These are phyloP conservation scores for Andrena bucephala DNA, from an alignment of 2,888 invertebrate genomes.

Conservation along the genomic window DNA sequence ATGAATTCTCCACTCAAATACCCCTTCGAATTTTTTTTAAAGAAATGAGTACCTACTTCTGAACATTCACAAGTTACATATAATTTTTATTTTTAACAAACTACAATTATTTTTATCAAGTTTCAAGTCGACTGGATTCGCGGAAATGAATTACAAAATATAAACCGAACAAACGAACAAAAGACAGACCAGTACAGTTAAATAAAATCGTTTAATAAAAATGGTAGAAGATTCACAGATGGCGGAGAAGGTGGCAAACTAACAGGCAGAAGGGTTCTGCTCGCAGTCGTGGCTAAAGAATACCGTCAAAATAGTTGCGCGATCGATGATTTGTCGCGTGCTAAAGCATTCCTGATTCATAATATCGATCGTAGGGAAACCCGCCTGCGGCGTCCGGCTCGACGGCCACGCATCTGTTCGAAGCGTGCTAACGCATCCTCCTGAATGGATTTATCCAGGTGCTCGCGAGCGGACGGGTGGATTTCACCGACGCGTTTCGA, in stretches of 20 bases:
- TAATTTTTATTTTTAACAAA: no score
- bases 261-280: neutral
- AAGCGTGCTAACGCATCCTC: slow-evolving; percentile 59
- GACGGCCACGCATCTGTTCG: slow-evolving; percentile 64
- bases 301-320: neutral
- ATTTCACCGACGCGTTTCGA: slow-evolving; percentile 63
- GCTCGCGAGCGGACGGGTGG: slow-evolving; percentile 53
- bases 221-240: no score
- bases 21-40: no score
- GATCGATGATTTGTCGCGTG: slow-evolving; percentile 22
- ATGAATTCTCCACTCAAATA: no score
- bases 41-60: no score
- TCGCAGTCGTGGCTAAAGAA: neutral
- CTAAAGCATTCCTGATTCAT: slow-evolving; percentile 45
- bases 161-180: no score
- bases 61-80: no score
- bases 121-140: no score
- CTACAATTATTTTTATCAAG: no score
- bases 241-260: neutral
- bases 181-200: no score
- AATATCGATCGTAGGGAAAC: slow-evolving; percentile 38
- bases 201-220: no score
- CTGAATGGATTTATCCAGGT: slow-evolving; percentile 71
- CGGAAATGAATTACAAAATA: no score
- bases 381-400: slow-evolving; percentile 30